These are phyloP conservation scores for Eleginops maclovinus DNA, from an alignment of 2,113 vertebrate genomes.

Conservation along the genomic window DNA sequence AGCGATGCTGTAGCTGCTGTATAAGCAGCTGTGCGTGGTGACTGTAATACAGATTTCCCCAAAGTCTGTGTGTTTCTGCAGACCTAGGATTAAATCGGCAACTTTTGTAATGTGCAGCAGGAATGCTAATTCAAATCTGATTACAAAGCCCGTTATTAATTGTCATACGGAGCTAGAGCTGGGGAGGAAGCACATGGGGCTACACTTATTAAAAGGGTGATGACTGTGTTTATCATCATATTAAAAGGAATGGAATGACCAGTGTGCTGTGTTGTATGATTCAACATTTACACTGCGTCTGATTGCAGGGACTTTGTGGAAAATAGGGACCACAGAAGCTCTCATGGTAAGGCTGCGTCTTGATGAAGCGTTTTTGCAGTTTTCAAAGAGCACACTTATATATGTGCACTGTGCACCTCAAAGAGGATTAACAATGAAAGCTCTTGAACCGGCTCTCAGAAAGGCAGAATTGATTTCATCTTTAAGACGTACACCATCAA, in stretches of 20 bases:
- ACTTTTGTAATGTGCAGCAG: constrained; percentile 64
- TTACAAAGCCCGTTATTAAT: constrained; percentile 50
- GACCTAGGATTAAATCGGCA: constrained; percentile 68
- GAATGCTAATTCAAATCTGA: constrained; percentile 65
- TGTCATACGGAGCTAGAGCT: constrained; percentile 29
- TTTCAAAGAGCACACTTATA: neutral
- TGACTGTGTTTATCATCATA: constrained; percentile 8
- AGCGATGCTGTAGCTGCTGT: constrained; percentile 51
- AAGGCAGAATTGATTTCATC: constrained; percentile 31
- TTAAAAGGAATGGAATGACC: neutral
- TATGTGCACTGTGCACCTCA: neutral
- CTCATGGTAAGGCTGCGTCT: neutral
- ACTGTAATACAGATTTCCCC: constrained; percentile 66
- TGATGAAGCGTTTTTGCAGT: constrained; percentile 8
- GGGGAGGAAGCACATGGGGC: neutral
- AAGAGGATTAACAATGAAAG: constrained; percentile 29
- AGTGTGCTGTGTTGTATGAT: neutral
- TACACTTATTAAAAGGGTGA: constrained; percentile 4
- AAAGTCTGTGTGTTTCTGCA: constrained; percentile 63
- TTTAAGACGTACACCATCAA: constrained; percentile 10
- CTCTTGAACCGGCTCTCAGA: constrained; percentile 14
- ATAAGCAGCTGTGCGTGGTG: constrained; percentile 57
- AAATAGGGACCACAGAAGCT: neutral
- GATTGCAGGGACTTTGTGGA: neutral
- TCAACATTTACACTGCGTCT: neutral